Evolutionary conservation across 1,140 invertebrate species (phyloP), one percentile per base, ranked within the genome.

Genomic region (Drosophila asahinai): DNA sequence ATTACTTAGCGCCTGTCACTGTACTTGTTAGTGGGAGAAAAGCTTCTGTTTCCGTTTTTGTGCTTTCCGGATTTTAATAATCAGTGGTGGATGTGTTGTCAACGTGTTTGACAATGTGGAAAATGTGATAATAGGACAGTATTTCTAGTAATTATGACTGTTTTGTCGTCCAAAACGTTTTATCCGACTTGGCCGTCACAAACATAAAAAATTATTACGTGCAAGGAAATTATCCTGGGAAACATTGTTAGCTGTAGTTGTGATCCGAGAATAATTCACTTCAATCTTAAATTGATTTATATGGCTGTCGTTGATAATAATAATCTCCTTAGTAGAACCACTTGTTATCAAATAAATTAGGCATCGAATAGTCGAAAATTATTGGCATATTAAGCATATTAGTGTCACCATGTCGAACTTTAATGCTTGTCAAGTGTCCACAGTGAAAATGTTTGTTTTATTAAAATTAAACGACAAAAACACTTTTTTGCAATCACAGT

Each of bases 1-100:
- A 22, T 54, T 63, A 27, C 40, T 40, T 27, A 38, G 33, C 19
- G 15, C 27, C 11, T 54, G 22, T 52, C 60, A 54, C 30, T 52
- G 38, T 8, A 14, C 30, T 36, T 25, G 11, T 36, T 7, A 49
- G 19, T 17, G 27, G 9, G n/a, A 17, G 27, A 8, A 25, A 36
- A 25, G 11, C 6, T 48, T 52, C 5, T 2, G 51, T 36, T 36
- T 54, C 30, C 17, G 17, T 33, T 62, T 36, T n/a, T 52, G 15
- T 36, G 9, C 14, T 54, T 12, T 36, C n/a, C 19, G 19, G 14
- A 17, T 12, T 54, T 8, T 54, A 38, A 51, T 25, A 38, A 15
- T 40, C 22, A 8, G 11, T 38, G 22, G 17, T 12, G 27, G n/a
- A 54, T 36, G 30, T 33, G 27, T 36, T 54, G 51, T 36, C 12